Conservation (phyloP, 2,888 invertebrate genomes). For the Lasioglossum villosulum region DNA sequence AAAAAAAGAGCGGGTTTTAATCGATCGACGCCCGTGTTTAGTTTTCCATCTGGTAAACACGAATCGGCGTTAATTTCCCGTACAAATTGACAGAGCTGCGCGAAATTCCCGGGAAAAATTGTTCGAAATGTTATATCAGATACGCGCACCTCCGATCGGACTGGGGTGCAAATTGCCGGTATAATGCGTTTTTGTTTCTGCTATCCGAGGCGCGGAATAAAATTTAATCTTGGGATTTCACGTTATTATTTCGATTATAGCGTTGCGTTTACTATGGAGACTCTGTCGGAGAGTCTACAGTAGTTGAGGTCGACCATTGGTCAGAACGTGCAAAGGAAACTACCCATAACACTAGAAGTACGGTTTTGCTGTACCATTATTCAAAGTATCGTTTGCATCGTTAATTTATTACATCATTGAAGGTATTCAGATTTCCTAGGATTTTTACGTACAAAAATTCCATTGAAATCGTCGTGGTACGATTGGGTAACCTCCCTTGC, state of each 20-base stretch:
- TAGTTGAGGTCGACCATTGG: not conserved
- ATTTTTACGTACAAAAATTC: too few relatives aligned
- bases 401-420: too few relatives aligned
- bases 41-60: slow-evolving; percentile 14
- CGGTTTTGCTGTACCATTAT: too few relatives aligned
- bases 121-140: not conserved
- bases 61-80: slow-evolving; percentile 14
- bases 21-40: slow-evolving; percentile 8
- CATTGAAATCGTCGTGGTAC: too few relatives aligned
- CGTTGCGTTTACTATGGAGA: not conserved
- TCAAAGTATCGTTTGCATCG: too few relatives aligned
- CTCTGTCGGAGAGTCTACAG: not conserved
- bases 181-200: not conserved
- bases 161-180: not conserved
- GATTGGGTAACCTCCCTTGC: too few relatives aligned
- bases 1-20: slow-evolving; percentile 8
- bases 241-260: not conserved
- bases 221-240: not conserved
- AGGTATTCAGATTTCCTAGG: too few relatives aligned
- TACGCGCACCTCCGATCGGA: not conserved
- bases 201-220: not conserved
- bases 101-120: not conserved
- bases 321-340: not conserved
- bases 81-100: not conserved
- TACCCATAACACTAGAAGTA: not conserved